Evolutionary conservation across 92 coral and sea anemone genomes (phyloP), one percentile per base, ranked within the genome.

Genomic region (Epizoanthus ramosus): DNA sequence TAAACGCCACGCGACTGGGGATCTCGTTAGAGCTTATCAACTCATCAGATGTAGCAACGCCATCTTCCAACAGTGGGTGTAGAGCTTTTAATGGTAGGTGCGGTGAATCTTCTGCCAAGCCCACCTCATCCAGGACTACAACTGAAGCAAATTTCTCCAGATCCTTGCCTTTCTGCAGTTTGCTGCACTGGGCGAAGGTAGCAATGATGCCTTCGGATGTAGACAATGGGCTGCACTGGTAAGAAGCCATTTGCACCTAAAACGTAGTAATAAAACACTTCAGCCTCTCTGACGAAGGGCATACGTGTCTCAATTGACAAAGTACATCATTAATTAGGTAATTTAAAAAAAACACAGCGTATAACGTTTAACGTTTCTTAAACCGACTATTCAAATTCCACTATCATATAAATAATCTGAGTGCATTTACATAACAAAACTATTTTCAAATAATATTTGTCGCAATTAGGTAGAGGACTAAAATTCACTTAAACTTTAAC

Each of bases 21-120:
- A 15, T 6, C 57, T 63, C 67, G 61, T 75, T 22, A 18, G 81
- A 39, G 16, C 9, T 83, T 57, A 12, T 85, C 79, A 91, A 84
- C 57, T 91, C 91, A 91, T 91, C 94, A 63, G 94, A 63, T 23
- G 87, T 80, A 3, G 93, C 88, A 31, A 91, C 91, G 65, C 94
- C 97, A 84, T 93, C 97, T 56, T 93, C 97, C 37, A 93, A 87
- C 45, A 93, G 57, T 1, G 97, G 94, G 68, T 93, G 97, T 0
- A 93, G 69, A n/a, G 97, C 81, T 74, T 93, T 93, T 25, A 93
- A 83, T 85, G 94, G 94, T 89, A 91, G 81, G 57, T 88, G 79
- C 19, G 94, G 94, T 9, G 94, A 91, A 58, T 91, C 94, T 82
- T 91, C 94, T 4, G 94, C 94, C 57, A 91, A 81, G 35, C 94